Percentiles rank a stretch among this genome's conserved stretches.
Conservation (phyloP, 2,113 vertebrate genomes). For the Tragulus kanchil region DNA sequence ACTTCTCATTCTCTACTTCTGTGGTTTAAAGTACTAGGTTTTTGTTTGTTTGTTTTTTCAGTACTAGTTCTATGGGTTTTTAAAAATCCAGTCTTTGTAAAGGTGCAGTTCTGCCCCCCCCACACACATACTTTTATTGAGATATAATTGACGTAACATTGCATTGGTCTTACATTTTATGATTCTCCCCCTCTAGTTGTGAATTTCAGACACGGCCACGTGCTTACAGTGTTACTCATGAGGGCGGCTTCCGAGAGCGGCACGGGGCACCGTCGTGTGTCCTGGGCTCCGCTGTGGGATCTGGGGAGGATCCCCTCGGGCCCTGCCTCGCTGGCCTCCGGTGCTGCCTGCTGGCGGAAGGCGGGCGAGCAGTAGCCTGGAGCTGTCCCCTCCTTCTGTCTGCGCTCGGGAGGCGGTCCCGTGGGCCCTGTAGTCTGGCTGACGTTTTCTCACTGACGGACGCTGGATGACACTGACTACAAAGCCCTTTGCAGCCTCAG, state of each 20-base stretch:
- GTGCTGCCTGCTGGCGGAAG: neutral
- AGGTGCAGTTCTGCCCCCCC: neutral
- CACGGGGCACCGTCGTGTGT: rapidly evolving
- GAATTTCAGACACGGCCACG: neutral
- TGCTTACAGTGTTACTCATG: neutral
- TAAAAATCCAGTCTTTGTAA: neutral
- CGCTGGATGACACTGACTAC: neutral
- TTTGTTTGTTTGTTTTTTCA: neutral
- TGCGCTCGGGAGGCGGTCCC: neutral
- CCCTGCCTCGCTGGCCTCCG: neutral
- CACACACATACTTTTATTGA: neutral
- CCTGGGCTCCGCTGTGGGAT: neutral
- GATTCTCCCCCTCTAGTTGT: neutral
- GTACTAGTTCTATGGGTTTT: neutral
- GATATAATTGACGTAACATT: neutral
- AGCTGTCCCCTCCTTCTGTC: neutral
- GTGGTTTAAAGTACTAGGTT: neutral
- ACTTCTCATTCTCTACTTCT: neutral
- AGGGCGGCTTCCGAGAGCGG: neutral
- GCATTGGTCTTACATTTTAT: neutral
- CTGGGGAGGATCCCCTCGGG: neutral
- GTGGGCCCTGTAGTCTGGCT: neutral
- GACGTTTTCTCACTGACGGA: neutral
- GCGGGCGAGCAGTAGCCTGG: neutral
- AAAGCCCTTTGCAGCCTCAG: neutral